These are phyloP conservation scores for Willisornis vidua DNA, from an alignment of 2,113 vertebrate species.

Conservation along the genomic window DNA sequence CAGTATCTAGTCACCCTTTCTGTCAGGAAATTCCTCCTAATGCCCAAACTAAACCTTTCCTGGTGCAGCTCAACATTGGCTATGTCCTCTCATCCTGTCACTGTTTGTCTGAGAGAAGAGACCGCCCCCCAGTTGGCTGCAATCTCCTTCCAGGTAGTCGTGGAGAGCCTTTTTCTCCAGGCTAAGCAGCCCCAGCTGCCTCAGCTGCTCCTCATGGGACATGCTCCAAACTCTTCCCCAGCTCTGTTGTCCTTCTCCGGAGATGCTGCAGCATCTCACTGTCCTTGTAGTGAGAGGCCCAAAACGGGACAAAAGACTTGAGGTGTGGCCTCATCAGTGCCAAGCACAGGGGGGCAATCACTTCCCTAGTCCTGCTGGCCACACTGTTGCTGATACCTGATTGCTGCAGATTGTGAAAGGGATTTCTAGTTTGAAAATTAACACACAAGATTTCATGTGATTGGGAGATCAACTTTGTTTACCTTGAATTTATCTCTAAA, in stretches of 20 bases:
- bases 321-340: not conserved
- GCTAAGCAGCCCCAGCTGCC: not conserved
- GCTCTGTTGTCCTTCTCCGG: fast-evolving
- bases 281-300: not conserved
- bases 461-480: too few relatives aligned
- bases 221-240: not conserved
- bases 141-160: not conserved
- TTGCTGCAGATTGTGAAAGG: too few relatives aligned
- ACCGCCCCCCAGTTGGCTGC: fast-evolving
- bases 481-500: too few relatives aligned
- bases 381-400: fast-evolving
- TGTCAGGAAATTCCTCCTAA: not conserved
- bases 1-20: not conserved
- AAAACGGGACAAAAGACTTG: fast-evolving
- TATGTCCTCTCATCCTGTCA: too few relatives aligned
- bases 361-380: not conserved
- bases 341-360: not conserved
- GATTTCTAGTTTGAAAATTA: too few relatives aligned
- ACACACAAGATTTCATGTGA: too few relatives aligned
- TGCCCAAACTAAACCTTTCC: not conserved
- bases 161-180: not conserved
- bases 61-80: not conserved
- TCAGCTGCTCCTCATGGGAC: not conserved
- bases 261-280: fast-evolving
- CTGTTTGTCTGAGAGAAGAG: not conserved